These are phyloP conservation scores for Cosmia pyralina DNA, from an alignment of 2,888 invertebrate genomes.

Conservation along the genomic window DNA sequence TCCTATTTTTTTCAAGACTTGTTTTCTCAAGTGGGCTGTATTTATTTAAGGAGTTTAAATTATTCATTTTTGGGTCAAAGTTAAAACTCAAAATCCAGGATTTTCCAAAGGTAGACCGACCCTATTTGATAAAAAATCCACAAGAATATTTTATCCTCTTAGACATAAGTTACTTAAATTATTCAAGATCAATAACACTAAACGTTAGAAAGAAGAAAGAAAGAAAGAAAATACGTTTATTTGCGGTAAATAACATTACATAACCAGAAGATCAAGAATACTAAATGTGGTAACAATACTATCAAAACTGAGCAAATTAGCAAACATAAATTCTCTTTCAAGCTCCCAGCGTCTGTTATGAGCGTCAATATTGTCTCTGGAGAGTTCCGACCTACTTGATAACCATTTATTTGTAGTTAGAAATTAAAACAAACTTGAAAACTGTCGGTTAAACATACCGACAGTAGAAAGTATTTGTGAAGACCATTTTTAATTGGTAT, in stretches of 20 bases:
- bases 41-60: background rate
- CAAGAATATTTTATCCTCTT: background rate
- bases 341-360: conserved; percentile 31
- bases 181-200: background rate
- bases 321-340: conserved; percentile 27
- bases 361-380: conserved; percentile 75
- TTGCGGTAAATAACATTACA: too few relatives aligned
- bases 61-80: background rate
- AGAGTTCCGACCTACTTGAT: conserved; percentile 72
- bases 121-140: background rate
- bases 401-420: conserved; percentile 80
- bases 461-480: conserved; percentile 77
- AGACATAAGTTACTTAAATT: background rate
- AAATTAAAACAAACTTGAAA: conserved; percentile 82
- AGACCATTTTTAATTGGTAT: conserved; percentile 76
- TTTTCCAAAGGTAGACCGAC: background rate
- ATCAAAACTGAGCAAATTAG: conserved; percentile 21
- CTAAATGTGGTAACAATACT: background rate
- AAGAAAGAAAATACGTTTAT: too few relatives aligned
- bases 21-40: background rate
- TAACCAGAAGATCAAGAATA: background rate
- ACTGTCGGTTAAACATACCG: conserved; percentile 63
- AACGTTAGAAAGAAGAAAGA: too few relatives aligned
- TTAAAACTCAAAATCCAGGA: background rate
- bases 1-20: background rate